Conservation (phyloP, 2,888 invertebrate species). For the Euspilapteryx auroguttella region DNA sequence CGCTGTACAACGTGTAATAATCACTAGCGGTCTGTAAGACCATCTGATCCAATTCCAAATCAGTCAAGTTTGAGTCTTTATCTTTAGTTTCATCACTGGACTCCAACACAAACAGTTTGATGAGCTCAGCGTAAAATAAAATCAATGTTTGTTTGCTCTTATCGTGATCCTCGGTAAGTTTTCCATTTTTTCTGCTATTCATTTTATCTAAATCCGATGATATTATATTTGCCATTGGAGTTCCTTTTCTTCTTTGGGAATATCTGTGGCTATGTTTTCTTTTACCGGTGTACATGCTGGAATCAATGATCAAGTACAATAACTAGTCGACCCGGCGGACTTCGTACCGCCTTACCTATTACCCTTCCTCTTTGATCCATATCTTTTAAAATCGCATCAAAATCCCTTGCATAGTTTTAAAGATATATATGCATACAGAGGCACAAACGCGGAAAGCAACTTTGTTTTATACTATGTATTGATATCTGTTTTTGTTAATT, state of each 20-base stretch:
- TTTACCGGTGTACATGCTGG: conserved; percentile 23
- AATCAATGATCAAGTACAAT: neutral
- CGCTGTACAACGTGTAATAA: conserved; percentile 50
- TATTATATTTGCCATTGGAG: no score
- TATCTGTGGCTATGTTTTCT: conserved; percentile 18
- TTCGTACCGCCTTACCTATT: no score
- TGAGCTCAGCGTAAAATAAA: conserved; percentile 36
- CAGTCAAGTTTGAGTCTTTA: conserved; percentile 22
- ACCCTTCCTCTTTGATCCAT: no score
- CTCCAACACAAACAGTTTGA: conserved; percentile 41
- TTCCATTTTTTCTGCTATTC: no score
- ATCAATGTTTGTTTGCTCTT: conserved; percentile 21
- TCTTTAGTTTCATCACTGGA: conserved; percentile 16
- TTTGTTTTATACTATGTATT: no score
- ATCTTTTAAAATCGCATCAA: neutral
- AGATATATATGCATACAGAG: no score
- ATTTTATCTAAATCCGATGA: no score
- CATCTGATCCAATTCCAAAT: conserved; percentile 34
- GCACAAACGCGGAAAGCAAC: no score
- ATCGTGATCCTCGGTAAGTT: conserved; percentile 13
- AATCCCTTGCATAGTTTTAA: no score
- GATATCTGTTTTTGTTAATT: no score
- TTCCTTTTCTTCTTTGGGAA: no score
- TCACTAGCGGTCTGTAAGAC: conserved; percentile 41
- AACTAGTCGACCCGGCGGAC: no score